Conservation (phyloP, 53 echinoderm and acorn worm species). For the Mesocentrotus franciscanus region DNA sequence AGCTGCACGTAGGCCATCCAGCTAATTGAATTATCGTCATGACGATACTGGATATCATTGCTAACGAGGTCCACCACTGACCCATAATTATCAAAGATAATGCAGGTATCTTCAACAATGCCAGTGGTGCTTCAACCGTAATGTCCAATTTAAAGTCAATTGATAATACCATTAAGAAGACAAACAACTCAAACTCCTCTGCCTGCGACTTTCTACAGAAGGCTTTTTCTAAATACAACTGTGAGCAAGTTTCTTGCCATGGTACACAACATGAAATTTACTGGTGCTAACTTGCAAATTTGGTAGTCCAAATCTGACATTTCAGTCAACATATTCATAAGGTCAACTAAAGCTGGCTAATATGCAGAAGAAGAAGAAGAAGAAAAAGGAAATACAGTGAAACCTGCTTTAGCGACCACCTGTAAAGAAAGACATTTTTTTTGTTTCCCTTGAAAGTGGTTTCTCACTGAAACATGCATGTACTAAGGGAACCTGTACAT, state of each 20-base stretch:
- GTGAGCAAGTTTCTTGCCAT: background rate
- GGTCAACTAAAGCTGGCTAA: no score
- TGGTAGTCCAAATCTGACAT: no score
- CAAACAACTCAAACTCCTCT: background rate
- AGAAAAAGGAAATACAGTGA: no score
- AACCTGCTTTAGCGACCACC: no score
- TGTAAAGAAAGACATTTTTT: no score
- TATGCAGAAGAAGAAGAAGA: no score
- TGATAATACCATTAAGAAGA: constrained; percentile 5
- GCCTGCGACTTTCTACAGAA: background rate
- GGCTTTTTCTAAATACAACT: background rate
- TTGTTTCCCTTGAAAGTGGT: no score
- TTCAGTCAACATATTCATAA: no score
- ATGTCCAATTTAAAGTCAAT: constrained; percentile 46
- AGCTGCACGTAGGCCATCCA: constrained; percentile 28
- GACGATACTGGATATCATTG: constrained; percentile 28
- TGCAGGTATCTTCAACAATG: constrained; percentile 2
- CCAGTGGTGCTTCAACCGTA: background rate
- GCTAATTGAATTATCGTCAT: constrained; percentile 64
- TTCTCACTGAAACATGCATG: no score
- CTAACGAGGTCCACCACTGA: constrained; percentile 55
- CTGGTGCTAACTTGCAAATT: no score
- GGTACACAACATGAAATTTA: background rate
- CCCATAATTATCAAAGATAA: constrained; percentile 33
- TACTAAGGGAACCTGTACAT: no score